phyloP scores from a whole-genome alignment of 2,113 vertebrate genomes.

The Notarius quadriscutis region DNA sequence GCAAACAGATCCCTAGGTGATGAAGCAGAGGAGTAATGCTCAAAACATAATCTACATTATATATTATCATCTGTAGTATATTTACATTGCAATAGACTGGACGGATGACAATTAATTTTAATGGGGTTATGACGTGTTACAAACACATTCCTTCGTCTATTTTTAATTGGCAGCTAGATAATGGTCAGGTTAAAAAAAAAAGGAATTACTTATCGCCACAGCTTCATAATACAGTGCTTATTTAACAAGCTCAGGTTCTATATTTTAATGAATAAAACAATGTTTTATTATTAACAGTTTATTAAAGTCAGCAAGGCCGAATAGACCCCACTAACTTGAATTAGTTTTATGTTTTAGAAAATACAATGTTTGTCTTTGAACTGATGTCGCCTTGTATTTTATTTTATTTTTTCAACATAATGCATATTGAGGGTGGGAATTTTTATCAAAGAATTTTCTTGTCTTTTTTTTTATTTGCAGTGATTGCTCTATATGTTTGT shows the following conservation, averaged over 20 bases:
- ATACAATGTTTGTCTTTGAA: not conserved
- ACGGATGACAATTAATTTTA: not conserved
- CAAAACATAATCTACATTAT: conserved; percentile 23
- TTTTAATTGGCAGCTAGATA: not conserved
- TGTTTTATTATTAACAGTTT: not conserved
- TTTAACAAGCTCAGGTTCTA: conserved; percentile 2
- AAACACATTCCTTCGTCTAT: not conserved
- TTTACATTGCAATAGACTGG: not conserved
- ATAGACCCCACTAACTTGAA: not conserved
- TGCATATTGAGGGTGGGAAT: not conserved
- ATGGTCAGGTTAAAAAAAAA: not conserved
- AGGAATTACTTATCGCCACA: not conserved
- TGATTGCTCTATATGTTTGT: not conserved
- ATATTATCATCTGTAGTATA: conserved; percentile 15
- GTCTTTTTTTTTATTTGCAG: not conserved
- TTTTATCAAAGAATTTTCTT: not conserved
- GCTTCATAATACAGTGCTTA: not conserved
- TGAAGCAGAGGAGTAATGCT: not conserved
- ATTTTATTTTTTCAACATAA: not conserved
- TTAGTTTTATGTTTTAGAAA: not conserved
- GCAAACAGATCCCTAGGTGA: not conserved
- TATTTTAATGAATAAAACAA: conserved; percentile 20
- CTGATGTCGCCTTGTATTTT: not conserved
- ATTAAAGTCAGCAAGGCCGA: too few species aligned
- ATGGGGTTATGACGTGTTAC: not conserved